Base-by-base conservation (phyloP, 1,140 invertebrate species). In the Drosophila repleta region DNA sequence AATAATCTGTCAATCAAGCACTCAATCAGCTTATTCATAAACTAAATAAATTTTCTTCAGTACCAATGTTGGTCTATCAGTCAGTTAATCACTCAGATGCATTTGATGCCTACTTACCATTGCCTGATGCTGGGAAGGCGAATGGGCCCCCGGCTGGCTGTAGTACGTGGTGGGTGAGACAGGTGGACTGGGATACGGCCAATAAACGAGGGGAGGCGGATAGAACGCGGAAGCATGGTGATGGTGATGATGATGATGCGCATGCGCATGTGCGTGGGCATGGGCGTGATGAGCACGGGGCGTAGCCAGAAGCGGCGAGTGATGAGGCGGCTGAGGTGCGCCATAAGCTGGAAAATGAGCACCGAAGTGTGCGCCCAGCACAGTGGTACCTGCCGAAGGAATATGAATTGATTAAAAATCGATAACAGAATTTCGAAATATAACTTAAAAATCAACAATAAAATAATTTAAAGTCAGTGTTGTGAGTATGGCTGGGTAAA, bases 181-280 rank as follows among this genome's bases (percentile, higher is more conserved):
- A 0, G 97, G 97, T 35, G 97, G 97, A 73, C 96, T 97, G 11
- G 97, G 97, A 92, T 98, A 98, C 0, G 96, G 95, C 97, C 97
- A 98, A 92, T 96, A 97, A 74, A 97, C 95, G 11, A 96, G 94
- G 6, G 94, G 95, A 49, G 93, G 92, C 53, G 93, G 93, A 58
- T 91, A 92, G 67, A 92, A 92, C 0, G 92, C 90, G 92, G 73
- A 80, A n/a, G 79, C 64, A 49, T 72, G 84, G 51, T 84, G 83
- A 45, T 83, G 73, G 26, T 72, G 74, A 29, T 79, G 73, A 61
- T 72, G 74, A 20, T 79, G 82, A 32, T 87, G 83, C 26, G 73
- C 73, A 39, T 78, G 79, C 4, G 71, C 45, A 49, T 68, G 63
- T 10, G 55, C 74, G 37, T 79, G 74, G 24, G 55, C 56, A 87